These are phyloP conservation scores for Thecophora atra DNA, from an alignment of 2,888 invertebrate species.

Conservation along the genomic window DNA sequence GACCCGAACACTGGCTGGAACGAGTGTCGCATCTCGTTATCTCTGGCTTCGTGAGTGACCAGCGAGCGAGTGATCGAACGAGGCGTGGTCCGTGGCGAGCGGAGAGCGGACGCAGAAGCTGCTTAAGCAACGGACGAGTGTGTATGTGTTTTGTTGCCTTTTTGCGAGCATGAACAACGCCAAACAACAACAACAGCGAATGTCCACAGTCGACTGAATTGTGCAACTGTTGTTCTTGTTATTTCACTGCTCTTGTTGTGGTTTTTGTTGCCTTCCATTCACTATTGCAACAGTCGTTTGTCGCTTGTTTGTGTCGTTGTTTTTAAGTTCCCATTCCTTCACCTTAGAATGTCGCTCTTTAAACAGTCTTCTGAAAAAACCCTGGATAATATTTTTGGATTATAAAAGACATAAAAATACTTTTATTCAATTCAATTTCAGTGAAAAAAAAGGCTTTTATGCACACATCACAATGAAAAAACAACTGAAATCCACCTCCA, in stretches of 20 bases:
- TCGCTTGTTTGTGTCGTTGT: neutral
- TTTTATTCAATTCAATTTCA: no score
- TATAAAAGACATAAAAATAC: no score
- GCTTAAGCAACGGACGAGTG: no score
- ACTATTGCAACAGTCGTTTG: conserved; percentile 3
- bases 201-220: neutral
- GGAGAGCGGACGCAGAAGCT: no score
- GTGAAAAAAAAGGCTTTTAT: no score
- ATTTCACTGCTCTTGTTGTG: neutral
- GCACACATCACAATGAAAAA: neutral
- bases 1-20: no score
- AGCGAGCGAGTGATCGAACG: conserved; percentile 7
- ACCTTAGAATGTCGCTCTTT: neutral
- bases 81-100: neutral
- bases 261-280: conserved; percentile 21
- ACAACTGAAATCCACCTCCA: neutral
- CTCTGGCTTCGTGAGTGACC: neutral
- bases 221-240: conserved; percentile 22
- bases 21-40: no score
- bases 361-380: neutral
- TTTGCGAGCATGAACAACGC: no score
- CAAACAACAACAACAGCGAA: neutral
- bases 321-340: conserved; percentile 5
- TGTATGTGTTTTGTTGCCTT: no score
- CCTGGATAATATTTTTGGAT: no score